Percentiles rank a stretch among this genome's conserved stretches.
phyloP scores from a whole-genome alignment of 2,888 invertebrate species.

The Dusona sp. region DNA sequence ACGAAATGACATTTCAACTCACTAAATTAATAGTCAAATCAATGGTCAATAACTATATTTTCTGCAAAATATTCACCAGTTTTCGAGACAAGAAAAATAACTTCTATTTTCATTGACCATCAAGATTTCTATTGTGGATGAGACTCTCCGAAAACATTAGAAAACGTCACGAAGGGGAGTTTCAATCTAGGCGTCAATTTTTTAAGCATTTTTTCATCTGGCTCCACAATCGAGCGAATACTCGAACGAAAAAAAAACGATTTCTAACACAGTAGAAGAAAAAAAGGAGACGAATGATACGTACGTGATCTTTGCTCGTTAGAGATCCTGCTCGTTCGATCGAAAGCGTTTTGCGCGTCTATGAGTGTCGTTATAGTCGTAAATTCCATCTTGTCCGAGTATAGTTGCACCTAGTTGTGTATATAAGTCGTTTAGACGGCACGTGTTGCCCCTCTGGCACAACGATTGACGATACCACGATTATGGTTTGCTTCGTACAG shows the following conservation, averaged over 20 bases:
- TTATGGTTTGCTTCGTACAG: slow-evolving; percentile 65
- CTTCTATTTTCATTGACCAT: neutral
- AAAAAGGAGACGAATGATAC: slow-evolving; percentile 54
- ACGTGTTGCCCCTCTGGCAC: slow-evolving; percentile 71
- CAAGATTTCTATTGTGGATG: neutral
- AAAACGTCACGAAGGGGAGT: neutral
- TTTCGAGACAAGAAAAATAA: no score
- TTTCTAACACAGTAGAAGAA: slow-evolving; percentile 21
- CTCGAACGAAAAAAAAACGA: slow-evolving; percentile 37
- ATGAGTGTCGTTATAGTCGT: slow-evolving; percentile 68
- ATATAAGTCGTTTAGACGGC: slow-evolving; percentile 72
- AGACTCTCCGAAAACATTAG: no score
- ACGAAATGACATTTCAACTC: no score
- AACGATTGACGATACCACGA: slow-evolving; percentile 65
- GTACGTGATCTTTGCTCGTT: slow-evolving; percentile 66
- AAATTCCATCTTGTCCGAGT: slow-evolving; percentile 69
- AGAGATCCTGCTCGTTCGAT: slow-evolving; percentile 64
- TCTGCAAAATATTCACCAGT: no score
- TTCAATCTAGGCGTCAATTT: neutral
- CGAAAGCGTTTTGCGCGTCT: slow-evolving; percentile 57
- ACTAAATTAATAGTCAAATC: no score
- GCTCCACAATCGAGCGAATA: neutral
- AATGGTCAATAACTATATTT: no score
- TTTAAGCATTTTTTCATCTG: neutral
- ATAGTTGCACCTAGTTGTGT: slow-evolving; percentile 56